Base-by-base conservation (phyloP, 2,888 invertebrate genomes). In the Parnassius mnemosyne region DNA sequence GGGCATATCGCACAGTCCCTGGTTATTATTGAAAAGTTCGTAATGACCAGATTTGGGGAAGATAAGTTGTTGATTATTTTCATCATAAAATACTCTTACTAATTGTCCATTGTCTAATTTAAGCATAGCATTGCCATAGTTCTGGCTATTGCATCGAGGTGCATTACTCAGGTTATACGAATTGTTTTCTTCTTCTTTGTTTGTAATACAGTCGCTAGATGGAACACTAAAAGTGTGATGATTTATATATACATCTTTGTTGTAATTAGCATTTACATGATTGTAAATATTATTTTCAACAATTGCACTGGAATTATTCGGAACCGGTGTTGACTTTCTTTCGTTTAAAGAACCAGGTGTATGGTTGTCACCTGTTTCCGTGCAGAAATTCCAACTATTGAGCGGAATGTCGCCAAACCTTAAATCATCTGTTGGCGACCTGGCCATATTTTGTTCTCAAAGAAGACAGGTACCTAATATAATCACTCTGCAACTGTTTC, bases 391-490 rank as follows among this genome's bases (percentile, higher is more conserved):
- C 92, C 92, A 92, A 79, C 87, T 82, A 81, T 84, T 89, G 75
- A 81, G 81, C 76, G 84, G 78, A 72, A 85, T 75, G 76, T 92
- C 89, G 74, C 80, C 85, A 81, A 83, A 90, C 77, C 85, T 81
- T 69, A 87, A 83, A 80, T 90, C 89, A 83, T 92, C 91, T 73
- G 87, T 86, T 71, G 86, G 85, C 87, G 89, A 89, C 87, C 92
- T 91, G 87, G 90, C 89, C 92, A 92, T 92, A 80, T 85, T 84
- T 84, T 83, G 83, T 81, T 80, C 82, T 75, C 66, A 73, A 69
- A 71, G 66, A 73, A 71, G 76, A 42, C 41, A 52, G 25, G 12
- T 52, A 34, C 5, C 7, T 34, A 46, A 53, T 44, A 50, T 25
- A 68, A 65, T 68, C 60, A 68, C 74, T 71, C 66, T 68, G 68